Evolutionary conservation across 2,888 invertebrate species (phyloP).

Genomic region (Flabesymbios commensalis): DNA sequence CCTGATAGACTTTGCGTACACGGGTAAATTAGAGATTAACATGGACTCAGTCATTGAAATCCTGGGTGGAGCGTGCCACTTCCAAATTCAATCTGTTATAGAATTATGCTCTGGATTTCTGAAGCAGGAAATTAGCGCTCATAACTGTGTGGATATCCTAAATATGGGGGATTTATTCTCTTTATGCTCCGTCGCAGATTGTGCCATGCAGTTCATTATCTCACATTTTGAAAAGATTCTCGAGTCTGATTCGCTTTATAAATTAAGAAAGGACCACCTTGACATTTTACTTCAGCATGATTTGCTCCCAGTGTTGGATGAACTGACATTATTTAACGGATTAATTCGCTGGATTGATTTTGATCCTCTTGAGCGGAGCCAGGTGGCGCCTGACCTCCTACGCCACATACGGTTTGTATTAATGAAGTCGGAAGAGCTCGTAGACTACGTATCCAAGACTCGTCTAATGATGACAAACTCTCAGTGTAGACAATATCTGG

Average conservation of each 20-base stretch:
- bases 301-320: constrained; percentile 1
- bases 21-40: constrained; percentile 18
- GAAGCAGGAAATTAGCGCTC: constrained; percentile 12
- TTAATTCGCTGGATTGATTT: constrained; percentile 17
- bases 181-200: constrained; percentile 3
- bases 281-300: constrained; percentile 7
- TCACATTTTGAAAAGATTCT: constrained; percentile 17
- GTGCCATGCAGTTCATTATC: constrained; percentile 12
- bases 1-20: constrained; percentile 23
- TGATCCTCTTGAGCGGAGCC: constrained; percentile 5
- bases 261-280: constrained; percentile 13
- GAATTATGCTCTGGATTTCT: constrained; percentile 18
- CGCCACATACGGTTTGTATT: constrained; percentile 18
- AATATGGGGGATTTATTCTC: constrained; percentile 21
- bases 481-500: constrained; percentile 11
- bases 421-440: constrained; percentile 23
- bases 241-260: constrained; percentile 18
- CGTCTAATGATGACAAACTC: constrained; percentile 9
- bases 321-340: constrained; percentile 13
- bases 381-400: constrained; percentile 5
- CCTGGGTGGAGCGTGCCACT: constrained; percentile 20
- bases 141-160: constrained; percentile 21
- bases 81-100: constrained; percentile 19
- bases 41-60: constrained; percentile 20
- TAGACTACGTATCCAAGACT: constrained; percentile 18